Evolutionary conservation across 2,888 invertebrate genomes (phyloP).

Genomic region (Campoplex nolae): DNA sequence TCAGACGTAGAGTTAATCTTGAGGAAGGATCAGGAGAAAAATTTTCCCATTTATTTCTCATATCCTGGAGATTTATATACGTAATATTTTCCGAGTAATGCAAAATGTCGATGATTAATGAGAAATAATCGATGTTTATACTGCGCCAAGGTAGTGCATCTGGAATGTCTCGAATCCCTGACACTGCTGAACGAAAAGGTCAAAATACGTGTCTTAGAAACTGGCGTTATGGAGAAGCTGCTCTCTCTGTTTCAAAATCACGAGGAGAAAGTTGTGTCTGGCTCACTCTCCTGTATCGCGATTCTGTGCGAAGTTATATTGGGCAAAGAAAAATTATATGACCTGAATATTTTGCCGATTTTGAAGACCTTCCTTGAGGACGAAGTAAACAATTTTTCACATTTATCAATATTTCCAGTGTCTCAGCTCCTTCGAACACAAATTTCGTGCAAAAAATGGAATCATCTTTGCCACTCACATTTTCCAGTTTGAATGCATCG

Average conservation of each 20-base stretch:
- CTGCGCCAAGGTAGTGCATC: conserved; percentile 74
- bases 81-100: conserved; percentile 4
- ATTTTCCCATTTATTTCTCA: conserved; percentile 13
- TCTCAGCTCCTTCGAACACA: not conserved
- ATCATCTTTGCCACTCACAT: too few relatives aligned
- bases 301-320: conserved; percentile 79
- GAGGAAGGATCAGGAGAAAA: conserved; percentile 20
- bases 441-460: not conserved
- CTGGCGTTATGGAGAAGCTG: conserved; percentile 81
- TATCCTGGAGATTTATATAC: conserved; percentile 7
- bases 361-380: conserved; percentile 79
- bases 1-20: not conserved
- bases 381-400: conserved; percentile 73
- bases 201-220: conserved; percentile 78
- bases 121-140: conserved; percentile 31
- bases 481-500: too few relatives aligned
- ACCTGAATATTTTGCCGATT: conserved; percentile 78
- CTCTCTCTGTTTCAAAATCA: conserved; percentile 75
- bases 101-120: conserved; percentile 30
- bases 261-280: conserved; percentile 76
- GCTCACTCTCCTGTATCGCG: conserved; percentile 79
- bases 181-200: conserved; percentile 81
- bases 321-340: conserved; percentile 82
- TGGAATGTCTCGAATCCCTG: conserved; percentile 81
- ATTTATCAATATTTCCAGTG: not conserved